Evolutionary conservation across 2,888 invertebrate genomes (phyloP), one percentile per base, ranked within the genome.

Genomic region (Neocrepidodera transversa): DNA sequence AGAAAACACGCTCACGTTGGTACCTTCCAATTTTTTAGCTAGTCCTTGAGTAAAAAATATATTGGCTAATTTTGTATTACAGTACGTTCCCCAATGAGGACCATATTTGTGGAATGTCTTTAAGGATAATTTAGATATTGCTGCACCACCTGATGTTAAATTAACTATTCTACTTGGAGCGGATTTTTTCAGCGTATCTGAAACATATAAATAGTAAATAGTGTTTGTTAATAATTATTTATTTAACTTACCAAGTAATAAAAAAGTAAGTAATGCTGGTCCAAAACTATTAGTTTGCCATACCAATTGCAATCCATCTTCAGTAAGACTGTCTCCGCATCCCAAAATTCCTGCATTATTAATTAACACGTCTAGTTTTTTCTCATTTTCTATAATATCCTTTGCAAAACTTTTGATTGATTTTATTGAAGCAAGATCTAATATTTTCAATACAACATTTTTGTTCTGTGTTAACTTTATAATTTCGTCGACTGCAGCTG

Each of bases 211-310:
- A 23, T n/a, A n/a, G n/a, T n/a, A n/a, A n/a, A n/a, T n/a, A n/a
- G n/a, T n/a, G n/a, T n/a, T n/a, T n/a, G n/a, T n/a, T n/a, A n/a
- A n/a, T n/a, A n/a, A n/a, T n/a, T n/a, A n/a, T n/a, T n/a, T n/a
- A n/a, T n/a, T n/a, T n/a, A n/a, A n/a, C 59, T 59, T 59, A 66
- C 86, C 84, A 1, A 84, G 70, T 0, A 91, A 74, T 0, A 91
- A 81, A 56, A 86, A 79, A 0, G 90, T 90, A 49, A 91, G 78
- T 16, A 91, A 77, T 72, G 90, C 91, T 5, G 86, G 87, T 4
- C 88, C 89, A 69, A 88, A 86, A 71, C 90, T 85, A 67, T 91
- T 91, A 13, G 87, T 83, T 65, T 88, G 88, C 82, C 88, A 84
- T 43, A 83, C 83, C n/a, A 81, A 73, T 18, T 88, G 82, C 23